phyloP scores from a whole-genome alignment of 2,888 invertebrate species.

The Euspilapteryx auroguttella region DNA sequence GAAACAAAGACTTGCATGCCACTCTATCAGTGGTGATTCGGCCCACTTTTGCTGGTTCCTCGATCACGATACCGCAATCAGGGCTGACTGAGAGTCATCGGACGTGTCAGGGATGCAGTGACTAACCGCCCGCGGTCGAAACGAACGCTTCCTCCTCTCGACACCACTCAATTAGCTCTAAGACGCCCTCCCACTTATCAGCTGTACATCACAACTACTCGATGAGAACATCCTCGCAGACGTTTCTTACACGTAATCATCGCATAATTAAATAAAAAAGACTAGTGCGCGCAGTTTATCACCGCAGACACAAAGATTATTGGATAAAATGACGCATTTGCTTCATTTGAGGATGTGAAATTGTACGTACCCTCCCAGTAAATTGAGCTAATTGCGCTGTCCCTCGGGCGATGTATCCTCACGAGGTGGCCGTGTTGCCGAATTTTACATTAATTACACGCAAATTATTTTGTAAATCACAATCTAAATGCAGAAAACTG shows the following conservation, averaged over 20 bases:
- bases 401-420: constrained; percentile 49
- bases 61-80: too few species aligned
- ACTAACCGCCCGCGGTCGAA: constrained; percentile 51
- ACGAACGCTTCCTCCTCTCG: constrained; percentile 29
- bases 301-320: constrained; percentile 29
- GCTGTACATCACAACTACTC: constrained; percentile 42
- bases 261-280: not conserved
- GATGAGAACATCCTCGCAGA: constrained; percentile 17
- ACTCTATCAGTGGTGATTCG: too few species aligned
- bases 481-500: constrained; percentile 40
- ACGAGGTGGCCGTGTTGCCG: constrained; percentile 47
- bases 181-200: constrained; percentile 49
- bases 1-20: too few species aligned
- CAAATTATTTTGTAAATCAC: constrained; percentile 35
- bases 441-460: constrained; percentile 58
- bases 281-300: constrained; percentile 17
- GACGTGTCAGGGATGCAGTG: too few species aligned
- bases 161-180: constrained; percentile 21
- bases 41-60: too few species aligned
- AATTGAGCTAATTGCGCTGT: constrained; percentile 46
- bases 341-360: constrained; percentile 50
- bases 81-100: too few species aligned
- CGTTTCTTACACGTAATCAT: constrained; percentile 5
- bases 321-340: constrained; percentile 60
- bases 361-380: constrained; percentile 59